Evolutionary conservation across 2,888 invertebrate genomes (phyloP).

Genomic region (Lithophane ornitopus): DNA sequence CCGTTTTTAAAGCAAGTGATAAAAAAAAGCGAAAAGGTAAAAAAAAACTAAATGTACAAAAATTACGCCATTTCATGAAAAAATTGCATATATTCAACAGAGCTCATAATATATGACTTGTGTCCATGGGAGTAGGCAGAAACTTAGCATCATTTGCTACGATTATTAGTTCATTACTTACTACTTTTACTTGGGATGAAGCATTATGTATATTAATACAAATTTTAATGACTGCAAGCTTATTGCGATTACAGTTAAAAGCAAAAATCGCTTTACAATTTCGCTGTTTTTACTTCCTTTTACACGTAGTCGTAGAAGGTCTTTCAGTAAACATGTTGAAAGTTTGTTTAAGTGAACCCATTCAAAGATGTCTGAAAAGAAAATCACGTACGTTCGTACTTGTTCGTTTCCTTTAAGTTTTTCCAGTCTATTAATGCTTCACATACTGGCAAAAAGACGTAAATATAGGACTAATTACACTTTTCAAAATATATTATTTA

Average conservation of each 20-base stretch:
- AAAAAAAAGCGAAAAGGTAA: too few species aligned
- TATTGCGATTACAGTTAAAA: not conserved
- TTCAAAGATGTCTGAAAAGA: slow-evolving; percentile 27
- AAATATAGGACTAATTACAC: not conserved
- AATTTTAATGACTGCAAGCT: not conserved
- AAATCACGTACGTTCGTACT: slow-evolving; percentile 25
- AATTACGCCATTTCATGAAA: too few species aligned
- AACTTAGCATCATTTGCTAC: too few species aligned
- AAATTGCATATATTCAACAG: too few species aligned
- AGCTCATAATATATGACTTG: too few species aligned
- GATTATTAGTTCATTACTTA: too few species aligned
- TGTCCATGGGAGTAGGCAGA: too few species aligned
- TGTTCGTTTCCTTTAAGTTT: slow-evolving; percentile 16
- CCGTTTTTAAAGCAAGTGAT: too few species aligned
- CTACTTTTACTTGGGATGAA: not conserved
- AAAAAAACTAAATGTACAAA: too few species aligned
- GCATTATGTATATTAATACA: not conserved
- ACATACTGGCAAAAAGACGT: not conserved
- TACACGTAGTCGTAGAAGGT: not conserved
- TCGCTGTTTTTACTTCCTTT: not conserved
- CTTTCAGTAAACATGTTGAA: slow-evolving; percentile 32
- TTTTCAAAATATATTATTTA: not conserved
- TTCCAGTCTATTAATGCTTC: slow-evolving; percentile 9
- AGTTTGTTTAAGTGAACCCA: slow-evolving; percentile 36
- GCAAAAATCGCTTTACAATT: not conserved